phyloP scores from a whole-genome alignment of 2,113 vertebrate species.

The Etia nguti region DNA sequence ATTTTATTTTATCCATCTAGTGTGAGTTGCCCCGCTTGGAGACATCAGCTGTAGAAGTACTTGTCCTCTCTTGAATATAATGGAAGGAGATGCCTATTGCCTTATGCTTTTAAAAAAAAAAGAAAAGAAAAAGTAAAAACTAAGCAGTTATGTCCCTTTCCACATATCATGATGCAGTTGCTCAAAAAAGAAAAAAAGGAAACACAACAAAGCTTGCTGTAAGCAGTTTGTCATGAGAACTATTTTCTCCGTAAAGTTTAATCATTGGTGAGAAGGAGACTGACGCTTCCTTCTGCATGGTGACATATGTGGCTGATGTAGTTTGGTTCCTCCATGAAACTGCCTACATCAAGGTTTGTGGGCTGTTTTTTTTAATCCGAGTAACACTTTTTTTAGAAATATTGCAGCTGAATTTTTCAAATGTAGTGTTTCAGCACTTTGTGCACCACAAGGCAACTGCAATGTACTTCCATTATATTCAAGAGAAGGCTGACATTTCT shows the following conservation, averaged over 20 bases:
- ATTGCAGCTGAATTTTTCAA: neutral
- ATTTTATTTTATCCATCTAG: neutral
- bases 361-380: neutral
- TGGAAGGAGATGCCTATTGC: neutral
- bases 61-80: neutral
- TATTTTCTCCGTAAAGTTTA: neutral
- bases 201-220: neutral
- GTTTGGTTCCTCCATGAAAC: neutral
- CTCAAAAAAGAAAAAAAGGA: accelerated
- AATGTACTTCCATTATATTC: neutral
- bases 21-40: neutral
- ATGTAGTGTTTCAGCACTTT: neutral
- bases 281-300: neutral
- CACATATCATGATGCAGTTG: neutral
- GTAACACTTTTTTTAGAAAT: neutral
- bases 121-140: neutral
- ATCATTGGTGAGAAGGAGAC: neutral
- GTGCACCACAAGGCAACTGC: neutral
- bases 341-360: neutral
- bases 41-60: neutral
- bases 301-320: neutral
- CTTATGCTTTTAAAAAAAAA: neutral
- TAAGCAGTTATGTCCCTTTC: neutral
- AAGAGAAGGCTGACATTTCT: neutral
- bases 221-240: neutral